A percentile compares a stretch with the other conserved stretches of the same genome.
phyloP scores from a whole-genome alignment of 2,888 invertebrate species.

The Dicyrtomina minuta region DNA sequence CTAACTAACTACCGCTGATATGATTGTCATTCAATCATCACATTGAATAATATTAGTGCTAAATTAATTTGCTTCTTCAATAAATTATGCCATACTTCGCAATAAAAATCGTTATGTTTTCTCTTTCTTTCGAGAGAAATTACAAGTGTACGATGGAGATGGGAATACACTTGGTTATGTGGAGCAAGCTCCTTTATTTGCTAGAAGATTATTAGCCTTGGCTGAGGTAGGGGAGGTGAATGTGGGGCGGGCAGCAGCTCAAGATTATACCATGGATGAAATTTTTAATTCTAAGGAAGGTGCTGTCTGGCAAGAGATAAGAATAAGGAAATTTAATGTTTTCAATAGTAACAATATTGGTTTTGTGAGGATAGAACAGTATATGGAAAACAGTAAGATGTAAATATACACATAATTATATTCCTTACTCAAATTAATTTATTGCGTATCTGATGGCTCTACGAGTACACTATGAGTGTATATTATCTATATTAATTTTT shows the following conservation, averaged over 20 bases:
- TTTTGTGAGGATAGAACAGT: slow-evolving; percentile 12
- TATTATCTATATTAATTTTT: neutral
- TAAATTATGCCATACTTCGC: neutral
- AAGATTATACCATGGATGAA: neutral
- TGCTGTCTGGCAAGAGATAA: neutral
- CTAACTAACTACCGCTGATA: too few species aligned
- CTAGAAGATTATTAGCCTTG: neutral
- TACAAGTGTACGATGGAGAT: neutral
- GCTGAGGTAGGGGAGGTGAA: neutral
- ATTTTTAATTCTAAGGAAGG: neutral
- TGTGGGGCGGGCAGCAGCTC: neutral
- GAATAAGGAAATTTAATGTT: slow-evolving; percentile 14
- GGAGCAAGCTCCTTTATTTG: neutral
- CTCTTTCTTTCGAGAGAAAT: too few species aligned
- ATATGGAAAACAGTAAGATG: slow-evolving; percentile 6
- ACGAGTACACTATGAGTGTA: neutral
- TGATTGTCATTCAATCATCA: too few species aligned
- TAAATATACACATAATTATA: neutral
- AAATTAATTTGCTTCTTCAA: neutral
- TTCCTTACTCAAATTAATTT: too few species aligned
- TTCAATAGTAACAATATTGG: neutral
- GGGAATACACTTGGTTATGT: neutral
- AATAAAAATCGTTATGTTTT: too few species aligned
- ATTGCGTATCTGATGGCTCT: too few species aligned
- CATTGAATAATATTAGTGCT: too few species aligned